These are phyloP conservation scores for Sycophaga agraensis DNA, from an alignment of 1,140 invertebrate species.

Conservation along the genomic window DNA sequence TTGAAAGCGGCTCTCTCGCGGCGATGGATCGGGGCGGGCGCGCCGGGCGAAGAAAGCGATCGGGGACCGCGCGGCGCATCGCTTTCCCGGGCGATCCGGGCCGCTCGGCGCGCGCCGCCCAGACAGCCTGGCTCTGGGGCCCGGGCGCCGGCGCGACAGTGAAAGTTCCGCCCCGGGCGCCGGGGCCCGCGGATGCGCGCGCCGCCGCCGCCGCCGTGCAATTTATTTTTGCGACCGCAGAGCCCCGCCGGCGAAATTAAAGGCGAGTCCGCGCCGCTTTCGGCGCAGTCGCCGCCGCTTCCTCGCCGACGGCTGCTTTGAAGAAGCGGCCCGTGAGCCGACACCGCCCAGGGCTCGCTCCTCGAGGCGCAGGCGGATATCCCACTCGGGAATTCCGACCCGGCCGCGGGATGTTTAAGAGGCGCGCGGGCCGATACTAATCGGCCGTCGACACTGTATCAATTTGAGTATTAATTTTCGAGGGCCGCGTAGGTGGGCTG, in stretches of 20 bases:
- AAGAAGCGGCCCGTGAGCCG: no score
- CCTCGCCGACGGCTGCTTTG: no score
- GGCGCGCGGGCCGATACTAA: no score
- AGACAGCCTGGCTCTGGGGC: constrained; percentile 13
- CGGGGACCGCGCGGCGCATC: constrained; percentile 23
- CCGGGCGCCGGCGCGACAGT: constrained; percentile 32
- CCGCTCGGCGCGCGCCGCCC: background rate
- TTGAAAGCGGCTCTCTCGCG: constrained; percentile 3
- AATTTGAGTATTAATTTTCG: no score
- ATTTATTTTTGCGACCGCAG: constrained; percentile 13
- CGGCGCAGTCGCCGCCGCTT: no score
- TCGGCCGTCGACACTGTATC: no score
- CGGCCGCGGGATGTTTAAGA: no score
- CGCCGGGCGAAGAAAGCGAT: background rate
- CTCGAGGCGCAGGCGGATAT: no score
- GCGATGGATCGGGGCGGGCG: background rate
- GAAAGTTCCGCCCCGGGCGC: constrained; percentile 39
- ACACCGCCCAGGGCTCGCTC: no score
- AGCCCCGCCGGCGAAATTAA: constrained; percentile 6
- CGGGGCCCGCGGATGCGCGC: background rate
- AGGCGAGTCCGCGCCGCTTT: background rate
- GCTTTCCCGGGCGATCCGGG: constrained; percentile 37
- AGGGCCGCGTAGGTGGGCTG: no score
- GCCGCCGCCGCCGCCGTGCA: constrained; percentile 26
- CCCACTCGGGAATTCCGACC: no score